Evolutionary conservation across 92 coral and sea anemone species (phyloP).

Genomic region (Ricordea florida): DNA sequence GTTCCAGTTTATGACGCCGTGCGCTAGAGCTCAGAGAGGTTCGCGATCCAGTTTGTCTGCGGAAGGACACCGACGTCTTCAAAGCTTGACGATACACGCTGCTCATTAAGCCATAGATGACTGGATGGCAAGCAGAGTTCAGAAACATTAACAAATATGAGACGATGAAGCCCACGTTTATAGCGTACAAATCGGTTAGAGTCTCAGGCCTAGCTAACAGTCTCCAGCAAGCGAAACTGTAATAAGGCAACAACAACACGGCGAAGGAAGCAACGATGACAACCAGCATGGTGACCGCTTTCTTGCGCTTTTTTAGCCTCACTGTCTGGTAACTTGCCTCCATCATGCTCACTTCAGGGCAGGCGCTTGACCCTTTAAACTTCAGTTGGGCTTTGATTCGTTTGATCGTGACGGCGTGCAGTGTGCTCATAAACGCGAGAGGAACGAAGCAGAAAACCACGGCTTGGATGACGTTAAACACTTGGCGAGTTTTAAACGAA

Average conservation of each 20-base stretch:
- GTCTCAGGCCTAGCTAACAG: neutral
- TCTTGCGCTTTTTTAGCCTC: slow-evolving; percentile 62
- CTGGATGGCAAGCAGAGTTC: slow-evolving; percentile 72
- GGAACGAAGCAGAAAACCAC: slow-evolving; percentile 66
- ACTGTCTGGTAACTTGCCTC: slow-evolving; percentile 2
- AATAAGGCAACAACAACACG: slow-evolving; percentile 65
- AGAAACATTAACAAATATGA: slow-evolving; percentile 52
- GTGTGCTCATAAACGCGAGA: slow-evolving; percentile 52
- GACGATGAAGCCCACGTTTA: slow-evolving; percentile 41
- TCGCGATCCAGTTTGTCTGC: neutral
- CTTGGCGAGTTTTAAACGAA: slow-evolving; percentile 18
- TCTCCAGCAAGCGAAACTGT: slow-evolving; percentile 38
- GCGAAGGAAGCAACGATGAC: slow-evolving; percentile 55
- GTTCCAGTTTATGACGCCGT: neutral
- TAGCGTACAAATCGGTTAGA: neutral
- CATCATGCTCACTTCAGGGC: neutral
- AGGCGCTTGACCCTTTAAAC: no score
- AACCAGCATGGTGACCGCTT: slow-evolving; percentile 74
- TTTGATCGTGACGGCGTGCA: slow-evolving; percentile 66
- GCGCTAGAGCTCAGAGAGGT: neutral
- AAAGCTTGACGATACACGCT: slow-evolving; percentile 72
- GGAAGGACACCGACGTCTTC: slow-evolving; percentile 43
- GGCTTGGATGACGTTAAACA: slow-evolving; percentile 47
- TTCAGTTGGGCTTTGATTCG: slow-evolving; percentile 46
- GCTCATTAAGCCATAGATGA: slow-evolving; percentile 74